Base-by-base conservation (phyloP, 2,797 vertebrate genomes). In the Nyctibius grandis region DNA sequence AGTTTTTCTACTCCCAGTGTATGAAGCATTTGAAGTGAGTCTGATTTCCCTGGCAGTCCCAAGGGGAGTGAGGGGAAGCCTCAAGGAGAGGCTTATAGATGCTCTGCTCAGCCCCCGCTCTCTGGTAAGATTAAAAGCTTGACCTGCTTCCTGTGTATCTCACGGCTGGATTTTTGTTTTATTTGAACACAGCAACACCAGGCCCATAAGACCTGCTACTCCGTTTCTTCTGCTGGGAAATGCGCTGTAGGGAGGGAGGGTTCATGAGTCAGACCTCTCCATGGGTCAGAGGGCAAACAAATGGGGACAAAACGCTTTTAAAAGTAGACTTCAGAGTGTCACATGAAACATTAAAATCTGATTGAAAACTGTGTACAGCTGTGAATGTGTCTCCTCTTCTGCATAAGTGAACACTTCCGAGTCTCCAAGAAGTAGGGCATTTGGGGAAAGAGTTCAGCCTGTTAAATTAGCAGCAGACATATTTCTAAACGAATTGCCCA, bases 121-220 rank as follows among this genome's bases (percentile, higher is more conserved):
- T 57, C 85, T 77, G 79, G 10, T 38, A 60, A 97, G 72, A 95
- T 96, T 88, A 94, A 96, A 97, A 96, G 18, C 47, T 95, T 77
- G 74, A 93, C 82, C 88, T 78, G 84, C 81, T 97, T 95, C 89
- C 84, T 83, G 45, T 36, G 76, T 61, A 72, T 93, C 67, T 78
- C 77, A 36, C 2, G 8, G 26, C 13, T 81, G 64, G 59, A 60
- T 51, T 91, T 91, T 80, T 81, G 26, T 83, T 88, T 76, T 64
- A 50, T 85, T 91, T 86, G 53, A 95, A 50, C 38, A 85, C 74
- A 78, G 60, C 38, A 88, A 64, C 6, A 3, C 12, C 0, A 1
- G 28, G n/a, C 29, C 54, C 0, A 0, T 61, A 89, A 88, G 61
- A 64, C 25, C 47, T 31, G 22, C 26, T 67, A 11, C 33, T 83